phyloP scores from a whole-genome alignment of 2,113 vertebrate genomes.

The Antechinus flavipes region DNA sequence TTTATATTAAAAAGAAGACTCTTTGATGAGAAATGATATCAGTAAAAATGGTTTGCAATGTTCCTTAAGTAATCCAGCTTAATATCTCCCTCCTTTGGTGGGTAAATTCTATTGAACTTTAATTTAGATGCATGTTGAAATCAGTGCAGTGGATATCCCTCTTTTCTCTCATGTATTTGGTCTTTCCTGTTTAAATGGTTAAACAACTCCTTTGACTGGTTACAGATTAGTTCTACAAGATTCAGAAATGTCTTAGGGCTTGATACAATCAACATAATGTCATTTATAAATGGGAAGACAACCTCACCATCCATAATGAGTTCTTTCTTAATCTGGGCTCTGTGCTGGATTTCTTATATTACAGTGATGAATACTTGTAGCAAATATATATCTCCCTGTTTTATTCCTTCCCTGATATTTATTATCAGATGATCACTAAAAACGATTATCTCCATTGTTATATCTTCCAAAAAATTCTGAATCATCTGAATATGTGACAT shows the following conservation, averaged over 20 bases:
- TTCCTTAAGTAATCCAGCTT: background rate
- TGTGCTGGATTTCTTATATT: background rate
- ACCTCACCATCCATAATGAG: background rate
- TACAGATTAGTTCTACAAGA: no score
- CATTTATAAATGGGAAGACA: background rate
- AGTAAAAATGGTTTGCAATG: background rate
- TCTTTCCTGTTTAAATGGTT: background rate
- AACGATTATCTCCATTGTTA: background rate
- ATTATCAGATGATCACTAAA: background rate
- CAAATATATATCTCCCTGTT: background rate
- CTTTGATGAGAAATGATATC: background rate
- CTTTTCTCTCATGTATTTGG: background rate
- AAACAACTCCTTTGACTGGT: background rate
- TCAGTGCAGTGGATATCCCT: background rate
- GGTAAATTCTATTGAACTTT: background rate
- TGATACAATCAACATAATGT: no score
- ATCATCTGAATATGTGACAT: background rate
- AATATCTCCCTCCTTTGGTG: background rate
- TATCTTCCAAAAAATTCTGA: background rate
- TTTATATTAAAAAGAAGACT: background rate
- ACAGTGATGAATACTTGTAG: background rate
- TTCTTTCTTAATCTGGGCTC: background rate
- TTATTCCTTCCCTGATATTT: background rate
- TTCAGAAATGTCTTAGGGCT: no score
- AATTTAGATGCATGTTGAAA: background rate